These are phyloP conservation scores for Dermochelys coriacea DNA, from an alignment of 2,797 vertebrate genomes.

Conservation along the genomic window DNA sequence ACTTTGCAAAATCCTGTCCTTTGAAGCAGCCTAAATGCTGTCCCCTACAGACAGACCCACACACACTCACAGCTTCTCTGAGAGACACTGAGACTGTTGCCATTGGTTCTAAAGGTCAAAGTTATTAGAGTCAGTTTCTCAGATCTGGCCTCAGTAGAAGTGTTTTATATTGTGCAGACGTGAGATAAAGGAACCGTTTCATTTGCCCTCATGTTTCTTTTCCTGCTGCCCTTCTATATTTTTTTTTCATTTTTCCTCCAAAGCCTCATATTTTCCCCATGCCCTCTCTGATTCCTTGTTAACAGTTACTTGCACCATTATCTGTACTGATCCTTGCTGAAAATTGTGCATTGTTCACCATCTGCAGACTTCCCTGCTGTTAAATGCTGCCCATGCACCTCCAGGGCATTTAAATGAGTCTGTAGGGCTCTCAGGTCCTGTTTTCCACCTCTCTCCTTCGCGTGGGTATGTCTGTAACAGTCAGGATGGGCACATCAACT, in stretches of 20 bases:
- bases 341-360: slow-evolving; percentile 47
- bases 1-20: neutral
- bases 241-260: slow-evolving; percentile 40
- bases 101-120: slow-evolving; percentile 46
- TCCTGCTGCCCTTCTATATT: neutral
- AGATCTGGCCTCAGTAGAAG: neutral
- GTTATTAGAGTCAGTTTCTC: neutral
- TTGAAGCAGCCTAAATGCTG: rapidly evolving
- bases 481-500: neutral
- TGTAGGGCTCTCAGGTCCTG: slow-evolving; percentile 52
- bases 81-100: neutral
- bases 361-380: slow-evolving; percentile 55
- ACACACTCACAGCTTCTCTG: neutral
- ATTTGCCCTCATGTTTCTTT: slow-evolving; percentile 31
- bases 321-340: slow-evolving; percentile 56
- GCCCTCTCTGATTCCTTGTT: slow-evolving; percentile 46
- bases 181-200: neutral
- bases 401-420: slow-evolving; percentile 66
- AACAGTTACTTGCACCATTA: slow-evolving; percentile 51
- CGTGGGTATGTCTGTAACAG: neutral
- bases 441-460: slow-evolving; percentile 46
- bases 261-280: neutral
- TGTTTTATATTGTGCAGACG: neutral
- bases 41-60: neutral
- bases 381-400: slow-evolving; percentile 70